These are phyloP conservation scores for Drosophila sp. DNA, from an alignment of 1,140 invertebrate species.

Conservation along the genomic window DNA sequence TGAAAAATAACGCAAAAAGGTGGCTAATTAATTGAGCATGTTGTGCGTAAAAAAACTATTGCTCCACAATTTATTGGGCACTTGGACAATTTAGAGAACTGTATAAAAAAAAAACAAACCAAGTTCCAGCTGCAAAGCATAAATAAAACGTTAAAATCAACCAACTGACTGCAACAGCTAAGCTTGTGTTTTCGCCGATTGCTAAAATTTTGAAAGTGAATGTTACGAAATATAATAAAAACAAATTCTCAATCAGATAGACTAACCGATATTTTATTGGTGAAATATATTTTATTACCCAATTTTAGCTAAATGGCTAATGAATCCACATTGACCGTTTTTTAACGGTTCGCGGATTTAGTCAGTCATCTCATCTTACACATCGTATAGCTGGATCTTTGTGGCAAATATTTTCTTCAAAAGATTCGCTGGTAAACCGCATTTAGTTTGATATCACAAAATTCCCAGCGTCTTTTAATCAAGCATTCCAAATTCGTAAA, in stretches of 20 bases:
- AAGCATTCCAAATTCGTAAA: neutral
- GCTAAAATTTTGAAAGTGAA: conserved; percentile 31
- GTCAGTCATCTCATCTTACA: no score
- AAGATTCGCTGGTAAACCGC: no score
- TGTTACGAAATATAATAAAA: neutral
- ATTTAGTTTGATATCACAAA: no score
- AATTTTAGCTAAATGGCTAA: no score
- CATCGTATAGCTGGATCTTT: no score
- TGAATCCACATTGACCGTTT: no score
- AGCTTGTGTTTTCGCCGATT: conserved; percentile 38
- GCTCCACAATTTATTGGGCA: conserved; percentile 40
- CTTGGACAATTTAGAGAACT: conserved; percentile 37
- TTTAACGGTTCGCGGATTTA: no score
- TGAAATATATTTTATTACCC: no score
- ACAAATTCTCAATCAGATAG: no score
- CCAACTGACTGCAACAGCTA: conserved; percentile 10
- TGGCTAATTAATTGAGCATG: conserved; percentile 22
- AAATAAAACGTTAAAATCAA: conserved; percentile 32
- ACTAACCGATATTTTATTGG: no score
- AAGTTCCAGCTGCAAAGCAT: conserved; percentile 60
- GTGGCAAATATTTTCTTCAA: no score
- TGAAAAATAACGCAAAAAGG: conserved; percentile 21
- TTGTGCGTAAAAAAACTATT: conserved; percentile 34
- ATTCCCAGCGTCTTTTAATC: neutral
- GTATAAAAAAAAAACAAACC: conserved; percentile 20